phyloP scores from a whole-genome alignment of 2,888 invertebrate species.

The Miltochrista miniata region DNA sequence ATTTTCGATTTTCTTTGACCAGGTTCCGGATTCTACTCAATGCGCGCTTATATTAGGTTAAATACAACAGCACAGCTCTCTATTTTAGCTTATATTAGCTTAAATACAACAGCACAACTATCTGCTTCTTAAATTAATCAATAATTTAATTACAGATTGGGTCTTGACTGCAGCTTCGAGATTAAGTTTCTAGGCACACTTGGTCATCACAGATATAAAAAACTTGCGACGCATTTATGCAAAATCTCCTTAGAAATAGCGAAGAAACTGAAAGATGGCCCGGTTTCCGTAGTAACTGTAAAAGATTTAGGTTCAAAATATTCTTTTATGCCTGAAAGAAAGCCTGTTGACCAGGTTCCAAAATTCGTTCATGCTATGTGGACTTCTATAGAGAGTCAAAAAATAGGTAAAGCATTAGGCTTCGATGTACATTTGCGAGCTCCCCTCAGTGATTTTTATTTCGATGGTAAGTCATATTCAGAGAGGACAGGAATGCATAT shows the following conservation, averaged over 20 bases:
- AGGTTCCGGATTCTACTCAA: too few species aligned
- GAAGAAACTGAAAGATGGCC: slow-evolving; percentile 65
- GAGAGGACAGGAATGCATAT: slow-evolving; percentile 76
- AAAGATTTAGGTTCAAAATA: slow-evolving; percentile 69
- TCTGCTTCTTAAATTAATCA: too few species aligned
- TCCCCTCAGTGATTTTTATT: slow-evolving; percentile 79
- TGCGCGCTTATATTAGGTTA: too few species aligned
- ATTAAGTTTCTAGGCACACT: slow-evolving; percentile 86
- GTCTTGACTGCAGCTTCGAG: slow-evolving; percentile 85
- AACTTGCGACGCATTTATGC: slow-evolving; percentile 80
- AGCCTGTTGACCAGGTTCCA: slow-evolving; percentile 61
- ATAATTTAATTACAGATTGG: slow-evolving; percentile 74
- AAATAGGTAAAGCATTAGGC: slow-evolving; percentile 78
- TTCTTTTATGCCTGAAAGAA: slow-evolving; percentile 54
- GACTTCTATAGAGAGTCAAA: slow-evolving; percentile 83
- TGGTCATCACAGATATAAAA: slow-evolving; percentile 73
- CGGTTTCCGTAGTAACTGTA: slow-evolving; percentile 54
- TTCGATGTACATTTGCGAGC: slow-evolving; percentile 80
- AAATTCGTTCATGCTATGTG: slow-evolving; percentile 84
- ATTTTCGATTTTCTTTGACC: too few species aligned
- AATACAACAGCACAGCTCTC: too few species aligned
- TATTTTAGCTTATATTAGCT: too few species aligned
- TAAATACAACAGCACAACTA: too few species aligned
- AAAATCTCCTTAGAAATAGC: slow-evolving; percentile 82
- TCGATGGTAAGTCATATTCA: slow-evolving; percentile 83